Evolutionary conservation across 2,888 invertebrate genomes (phyloP).

Genomic region (Callinectes sapidus): DNA sequence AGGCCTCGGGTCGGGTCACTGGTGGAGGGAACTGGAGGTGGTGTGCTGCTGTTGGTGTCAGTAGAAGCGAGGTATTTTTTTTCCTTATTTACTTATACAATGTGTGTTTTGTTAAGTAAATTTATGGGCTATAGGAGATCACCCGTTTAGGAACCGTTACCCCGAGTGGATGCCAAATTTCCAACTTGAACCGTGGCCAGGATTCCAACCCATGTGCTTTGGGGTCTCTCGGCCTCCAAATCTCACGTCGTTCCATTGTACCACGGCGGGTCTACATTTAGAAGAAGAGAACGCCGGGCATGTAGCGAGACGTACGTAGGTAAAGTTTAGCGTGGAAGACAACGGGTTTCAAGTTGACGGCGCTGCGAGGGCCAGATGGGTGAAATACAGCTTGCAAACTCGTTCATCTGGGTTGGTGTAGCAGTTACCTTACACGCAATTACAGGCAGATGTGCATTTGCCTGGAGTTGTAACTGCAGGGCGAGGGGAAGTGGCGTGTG

Average conservation of each 20-base stretch:
- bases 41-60: not conserved
- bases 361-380: not conserved
- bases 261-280: no score
- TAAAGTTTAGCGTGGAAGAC: not conserved
- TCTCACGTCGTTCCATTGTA: no score
- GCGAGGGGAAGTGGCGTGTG: not conserved
- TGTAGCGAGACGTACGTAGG: not conserved
- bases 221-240: no score
- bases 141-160: no score
- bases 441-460: not conserved
- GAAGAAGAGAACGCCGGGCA: not conserved
- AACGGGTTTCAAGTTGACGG: not conserved
- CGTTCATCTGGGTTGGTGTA: not conserved
- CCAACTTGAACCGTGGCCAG: no score
- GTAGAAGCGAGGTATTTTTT: not conserved
- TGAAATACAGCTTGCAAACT: not conserved
- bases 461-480: not conserved
- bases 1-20: not conserved
- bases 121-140: no score
- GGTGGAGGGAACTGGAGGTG: not conserved
- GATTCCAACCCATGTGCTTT: no score
- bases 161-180: no score
- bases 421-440: not conserved
- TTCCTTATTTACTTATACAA: no score
- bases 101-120: no score